These are phyloP conservation scores for Bombyx mandarina DNA, from an alignment of 1,140 invertebrate species.

Conservation along the genomic window DNA sequence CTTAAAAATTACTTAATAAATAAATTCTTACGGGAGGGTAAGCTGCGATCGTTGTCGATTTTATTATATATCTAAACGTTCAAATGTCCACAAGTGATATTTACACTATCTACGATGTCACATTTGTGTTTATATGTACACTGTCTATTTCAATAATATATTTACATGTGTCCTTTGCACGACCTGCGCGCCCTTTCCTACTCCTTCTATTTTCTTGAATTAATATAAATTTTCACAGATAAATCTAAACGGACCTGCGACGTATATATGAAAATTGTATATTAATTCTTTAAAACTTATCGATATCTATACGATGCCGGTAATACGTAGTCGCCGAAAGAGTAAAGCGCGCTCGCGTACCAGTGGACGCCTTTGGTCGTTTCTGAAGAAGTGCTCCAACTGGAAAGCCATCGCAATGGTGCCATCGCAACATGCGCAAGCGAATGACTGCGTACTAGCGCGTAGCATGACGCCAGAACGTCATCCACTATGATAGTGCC, in stretches of 20 bases:
- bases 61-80: constrained; percentile 24
- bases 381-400: constrained; percentile 27
- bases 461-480: constrained; percentile 95
- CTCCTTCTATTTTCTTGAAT: neutral
- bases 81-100: constrained; percentile 32
- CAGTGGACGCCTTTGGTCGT: constrained; percentile 80
- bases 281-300: constrained; percentile 12
- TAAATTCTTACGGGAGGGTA: constrained; percentile 37
- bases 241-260: no score
- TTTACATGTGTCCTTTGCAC: constrained; percentile 44
- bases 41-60: constrained; percentile 20
- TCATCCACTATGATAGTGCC: constrained; percentile 94
- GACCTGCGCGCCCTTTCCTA: constrained; percentile 48
- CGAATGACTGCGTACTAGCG: constrained; percentile 86
- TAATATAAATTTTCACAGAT: no score
- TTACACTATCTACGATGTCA: constrained; percentile 21
- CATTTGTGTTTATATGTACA: constrained; percentile 9
- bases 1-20: constrained; percentile 61
- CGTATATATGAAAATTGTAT: neutral
- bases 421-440: constrained; percentile 88
- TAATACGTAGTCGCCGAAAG: constrained; percentile 77
- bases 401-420: constrained; percentile 76
- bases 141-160: constrained; percentile 9
- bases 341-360: constrained; percentile 87
- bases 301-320: constrained; percentile 71